phyloP scores from a whole-genome alignment of 2,797 vertebrate genomes.

The Propithecus perrieri region DNA sequence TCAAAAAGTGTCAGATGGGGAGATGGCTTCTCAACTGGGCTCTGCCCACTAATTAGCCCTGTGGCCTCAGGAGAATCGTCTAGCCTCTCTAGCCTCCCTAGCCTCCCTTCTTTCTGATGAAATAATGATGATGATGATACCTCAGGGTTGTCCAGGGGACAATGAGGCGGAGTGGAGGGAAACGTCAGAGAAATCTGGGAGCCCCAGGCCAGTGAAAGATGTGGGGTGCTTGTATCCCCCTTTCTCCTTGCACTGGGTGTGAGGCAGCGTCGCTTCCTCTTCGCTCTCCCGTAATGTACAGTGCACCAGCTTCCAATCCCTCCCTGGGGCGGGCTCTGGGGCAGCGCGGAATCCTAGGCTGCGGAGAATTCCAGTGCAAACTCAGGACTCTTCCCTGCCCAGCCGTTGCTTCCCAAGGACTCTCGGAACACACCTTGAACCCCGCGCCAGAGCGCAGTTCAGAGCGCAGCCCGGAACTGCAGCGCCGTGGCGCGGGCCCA shows the following conservation, averaged over 20 bases:
- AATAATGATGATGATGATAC: background rate
- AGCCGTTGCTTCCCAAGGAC: background rate
- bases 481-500: background rate
- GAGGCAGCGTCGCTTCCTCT: background rate
- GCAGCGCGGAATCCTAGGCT: background rate
- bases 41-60: conserved; percentile 13
- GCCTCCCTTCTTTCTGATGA: background rate
- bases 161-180: background rate
- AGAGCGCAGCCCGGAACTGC: conserved; percentile 28
- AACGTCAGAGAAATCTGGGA: background rate
- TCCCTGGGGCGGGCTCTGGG: background rate
- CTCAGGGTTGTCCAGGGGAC: background rate
- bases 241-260: background rate
- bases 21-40: background rate
- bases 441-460: background rate
- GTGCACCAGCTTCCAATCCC: conserved; percentile 37
- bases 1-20: conserved; percentile 8
- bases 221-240: background rate
- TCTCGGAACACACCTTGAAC: conserved; percentile 19
- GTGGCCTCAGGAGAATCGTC: background rate
- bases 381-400: background rate
- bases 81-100: background rate
- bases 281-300: conserved; percentile 27
- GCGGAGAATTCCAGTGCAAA: conserved; percentile 18
- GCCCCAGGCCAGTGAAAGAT: background rate